Base-by-base conservation (phyloP, 30 jellyfish, hydroid and myxozoan species). In the Cassiopea xamachana region DNA sequence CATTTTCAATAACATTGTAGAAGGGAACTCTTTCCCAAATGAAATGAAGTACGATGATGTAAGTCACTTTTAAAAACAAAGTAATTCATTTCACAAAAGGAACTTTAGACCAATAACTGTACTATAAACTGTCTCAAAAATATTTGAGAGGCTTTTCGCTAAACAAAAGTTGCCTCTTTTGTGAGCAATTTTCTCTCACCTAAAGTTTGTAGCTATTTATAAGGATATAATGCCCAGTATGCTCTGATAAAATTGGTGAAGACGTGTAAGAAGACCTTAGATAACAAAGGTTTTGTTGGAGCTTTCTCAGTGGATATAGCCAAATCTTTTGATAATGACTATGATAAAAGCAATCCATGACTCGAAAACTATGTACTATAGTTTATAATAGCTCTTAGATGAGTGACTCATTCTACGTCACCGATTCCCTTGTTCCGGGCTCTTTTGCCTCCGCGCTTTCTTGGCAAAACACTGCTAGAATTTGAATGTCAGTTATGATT, bases 201-300 rank as follows among this genome's bases (percentile, higher is more conserved):
- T 61, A 61, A 64, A 82, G 1, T 61, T 68, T 82, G 82, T 82
- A 83, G 83, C 82, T 82, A 82, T 82, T 83, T 73, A 49, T 73
- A 82, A 61, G 83, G 82, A 67, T 80, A 80, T 67, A 80, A 58
- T 80, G 2, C 89, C 78, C 89, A 50, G 89, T 79, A 80, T 80
- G 91, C 83, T 68, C 48, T 64, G 82, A 67, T 82, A 82, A 60
- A 82, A 48, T 45, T 67, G 48, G 71, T 82, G 46, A 83, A 82
- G n/a, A 62, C 83, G 7, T 82, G 91, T 68, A 82, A 82, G 82
- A 82, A 82, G 78, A 80, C 89, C 78, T 59, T 80, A 80, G 89
- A 80, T 17, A 80, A 15, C 79, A 80, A 50, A 19, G 89, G 89
- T 27, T 74, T 80, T 59, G 80, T 80, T 60, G 89, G 89, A 80